Evolutionary conservation across 2,113 vertebrate species (phyloP).

Genomic region (Hyperopisus bebe): DNA sequence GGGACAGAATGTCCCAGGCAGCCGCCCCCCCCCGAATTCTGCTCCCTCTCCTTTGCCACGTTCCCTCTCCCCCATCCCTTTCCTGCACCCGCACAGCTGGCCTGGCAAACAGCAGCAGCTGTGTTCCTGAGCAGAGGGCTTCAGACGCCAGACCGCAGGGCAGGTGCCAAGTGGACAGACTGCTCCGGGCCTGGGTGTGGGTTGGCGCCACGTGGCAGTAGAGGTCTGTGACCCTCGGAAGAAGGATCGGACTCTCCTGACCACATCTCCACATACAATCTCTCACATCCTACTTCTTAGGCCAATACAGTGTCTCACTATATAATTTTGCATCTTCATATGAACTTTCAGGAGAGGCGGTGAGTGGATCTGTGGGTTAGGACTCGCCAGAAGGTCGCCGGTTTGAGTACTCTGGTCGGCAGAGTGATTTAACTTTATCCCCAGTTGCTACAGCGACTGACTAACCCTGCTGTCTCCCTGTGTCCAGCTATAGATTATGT

Average conservation of each 20-base stretch:
- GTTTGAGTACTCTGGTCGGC: neutral
- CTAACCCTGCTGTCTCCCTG: neutral
- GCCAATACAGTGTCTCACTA: neutral
- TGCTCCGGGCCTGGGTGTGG: neutral
- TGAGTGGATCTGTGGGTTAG: neutral
- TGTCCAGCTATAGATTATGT: neutral
- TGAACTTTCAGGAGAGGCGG: neutral
- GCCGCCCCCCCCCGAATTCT: neutral
- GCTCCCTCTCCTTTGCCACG: neutral
- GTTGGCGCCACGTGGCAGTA: neutral
- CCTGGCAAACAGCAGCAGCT: neutral
- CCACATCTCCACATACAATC: neutral
- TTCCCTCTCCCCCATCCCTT: neutral
- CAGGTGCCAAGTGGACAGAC: neutral
- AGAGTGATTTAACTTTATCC: neutral
- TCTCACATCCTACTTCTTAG: neutral
- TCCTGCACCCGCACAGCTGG: conserved; percentile 7
- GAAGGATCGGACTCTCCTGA: neutral
- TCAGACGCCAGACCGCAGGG: neutral
- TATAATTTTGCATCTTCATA: neutral
- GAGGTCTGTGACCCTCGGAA: neutral
- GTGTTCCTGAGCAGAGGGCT: neutral
- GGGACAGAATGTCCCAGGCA: neutral
- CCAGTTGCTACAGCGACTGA: neutral
- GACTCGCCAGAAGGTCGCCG: neutral